These are phyloP conservation scores for Coregonus sp. DNA, from an alignment of 2,797 vertebrate species.

Conservation along the genomic window DNA sequence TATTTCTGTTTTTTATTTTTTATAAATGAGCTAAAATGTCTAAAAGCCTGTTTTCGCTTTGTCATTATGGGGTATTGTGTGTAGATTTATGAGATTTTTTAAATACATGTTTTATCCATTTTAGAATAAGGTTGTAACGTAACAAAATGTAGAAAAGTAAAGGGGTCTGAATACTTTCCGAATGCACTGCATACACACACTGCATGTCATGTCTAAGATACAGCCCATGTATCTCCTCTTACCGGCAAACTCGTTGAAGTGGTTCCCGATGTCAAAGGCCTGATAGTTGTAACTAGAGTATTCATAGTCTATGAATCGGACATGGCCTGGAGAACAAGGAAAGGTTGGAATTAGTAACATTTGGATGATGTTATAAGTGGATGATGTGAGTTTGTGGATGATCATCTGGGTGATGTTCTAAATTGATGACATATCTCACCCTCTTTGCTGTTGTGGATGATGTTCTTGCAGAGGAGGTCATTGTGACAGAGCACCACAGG, in stretches of 20 bases:
- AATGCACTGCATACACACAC: background rate
- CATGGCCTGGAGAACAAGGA: slow-evolving; percentile 73
- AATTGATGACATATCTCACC: slow-evolving; percentile 65
- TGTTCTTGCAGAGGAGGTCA: slow-evolving; percentile 97
- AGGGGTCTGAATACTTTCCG: no score
- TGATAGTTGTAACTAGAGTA: slow-evolving; percentile 98
- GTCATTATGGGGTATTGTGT: no score
- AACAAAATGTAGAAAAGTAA: no score
- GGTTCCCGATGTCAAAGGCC: slow-evolving; percentile 97
- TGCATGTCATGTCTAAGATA: background rate
- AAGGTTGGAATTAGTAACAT: background rate
- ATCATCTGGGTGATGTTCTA: background rate
- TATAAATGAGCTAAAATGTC: no score
- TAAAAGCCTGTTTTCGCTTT: no score
- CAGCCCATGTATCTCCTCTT: slow-evolving; percentile 37
- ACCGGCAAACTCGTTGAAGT: slow-evolving; percentile 99
- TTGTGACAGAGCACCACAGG: slow-evolving; percentile 98
- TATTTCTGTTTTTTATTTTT: no score
- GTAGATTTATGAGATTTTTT: no score
- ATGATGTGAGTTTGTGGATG: background rate
- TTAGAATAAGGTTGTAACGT: no score
- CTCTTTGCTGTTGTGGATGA: slow-evolving; percentile 87
- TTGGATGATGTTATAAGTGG: background rate
- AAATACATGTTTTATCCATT: no score
- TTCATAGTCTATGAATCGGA: slow-evolving; percentile 95